phyloP scores from a whole-genome alignment of 2,888 invertebrate species.

The Siphonodentalium dalli region DNA sequence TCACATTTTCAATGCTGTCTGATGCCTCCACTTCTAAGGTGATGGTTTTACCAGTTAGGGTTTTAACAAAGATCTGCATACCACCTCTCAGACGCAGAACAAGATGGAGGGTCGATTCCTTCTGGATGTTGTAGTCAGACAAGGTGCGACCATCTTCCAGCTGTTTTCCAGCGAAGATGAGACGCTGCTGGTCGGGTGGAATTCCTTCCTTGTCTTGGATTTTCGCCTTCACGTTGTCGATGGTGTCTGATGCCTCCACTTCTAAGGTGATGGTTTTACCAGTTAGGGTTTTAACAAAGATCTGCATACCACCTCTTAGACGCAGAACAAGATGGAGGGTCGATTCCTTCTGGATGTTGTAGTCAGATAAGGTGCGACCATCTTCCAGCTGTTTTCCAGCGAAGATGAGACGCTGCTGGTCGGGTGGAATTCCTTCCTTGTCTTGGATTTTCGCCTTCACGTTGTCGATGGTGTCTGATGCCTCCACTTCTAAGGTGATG shows the following conservation, averaged over 20 bases:
- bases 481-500: too few species aligned
- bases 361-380: constrained; percentile 88
- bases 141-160: constrained; percentile 91
- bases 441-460: too few species aligned
- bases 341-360: constrained; percentile 74
- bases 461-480: too few species aligned
- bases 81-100: constrained; percentile 81
- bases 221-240: constrained; percentile 87
- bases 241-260: constrained; percentile 84
- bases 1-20: constrained; percentile 93
- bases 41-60: constrained; percentile 60
- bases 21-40: constrained; percentile 74
- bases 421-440: too few species aligned
- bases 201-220: constrained; percentile 69
- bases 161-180: constrained; percentile 87
- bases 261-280: constrained; percentile 60
- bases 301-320: constrained; percentile 68
- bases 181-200: constrained; percentile 55
- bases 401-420: too few species aligned
- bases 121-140: constrained; percentile 92
- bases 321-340: constrained; percentile 82
- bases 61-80: constrained; percentile 80
- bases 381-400: constrained; percentile 95
- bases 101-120: constrained; percentile 88
- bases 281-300: constrained; percentile 70